A percentile compares a stretch with the other conserved stretches of the same genome.
Evolutionary conservation across 2,888 invertebrate species (phyloP).

Genomic region (Volucella inanis): DNA sequence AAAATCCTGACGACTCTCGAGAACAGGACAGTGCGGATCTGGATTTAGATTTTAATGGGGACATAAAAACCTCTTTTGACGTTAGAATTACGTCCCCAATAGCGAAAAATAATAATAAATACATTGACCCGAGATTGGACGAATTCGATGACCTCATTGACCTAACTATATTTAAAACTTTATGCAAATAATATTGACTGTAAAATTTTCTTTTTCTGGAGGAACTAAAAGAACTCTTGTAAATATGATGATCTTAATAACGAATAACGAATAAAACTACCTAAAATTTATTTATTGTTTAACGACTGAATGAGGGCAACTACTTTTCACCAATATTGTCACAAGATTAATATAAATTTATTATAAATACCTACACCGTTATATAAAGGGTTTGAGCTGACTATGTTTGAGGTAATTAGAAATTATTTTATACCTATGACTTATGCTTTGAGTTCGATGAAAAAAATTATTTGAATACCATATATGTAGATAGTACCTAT

Average conservation of each 20-base stretch:
- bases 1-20: not conserved
- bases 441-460: no score
- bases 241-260: conserved; percentile 17
- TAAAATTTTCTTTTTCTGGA: conserved; percentile 73
- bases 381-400: conserved; percentile 76
- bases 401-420: conserved; percentile 69
- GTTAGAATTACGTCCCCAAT: conserved; percentile 73
- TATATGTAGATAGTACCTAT: no score
- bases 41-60: conserved; percentile 20
- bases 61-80: conserved; percentile 50
- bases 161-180: conserved; percentile 75
- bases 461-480: no score
- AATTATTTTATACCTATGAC: no score
- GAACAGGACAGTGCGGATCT: conserved; percentile 29
- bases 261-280: not conserved
- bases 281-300: conserved; percentile 50
- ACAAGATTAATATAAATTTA: conserved; percentile 74
- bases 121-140: conserved; percentile 76
- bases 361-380: conserved; percentile 77
- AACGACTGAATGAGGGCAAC: conserved; percentile 76
- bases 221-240: conserved; percentile 72
- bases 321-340: conserved; percentile 76
- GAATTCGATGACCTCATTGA: conserved; percentile 5
- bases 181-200: conserved; percentile 68
- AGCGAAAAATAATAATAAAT: conserved; percentile 74